Evolutionary conservation across 2,888 invertebrate genomes (phyloP).

Genomic region (Tetragonisca angustula): DNA sequence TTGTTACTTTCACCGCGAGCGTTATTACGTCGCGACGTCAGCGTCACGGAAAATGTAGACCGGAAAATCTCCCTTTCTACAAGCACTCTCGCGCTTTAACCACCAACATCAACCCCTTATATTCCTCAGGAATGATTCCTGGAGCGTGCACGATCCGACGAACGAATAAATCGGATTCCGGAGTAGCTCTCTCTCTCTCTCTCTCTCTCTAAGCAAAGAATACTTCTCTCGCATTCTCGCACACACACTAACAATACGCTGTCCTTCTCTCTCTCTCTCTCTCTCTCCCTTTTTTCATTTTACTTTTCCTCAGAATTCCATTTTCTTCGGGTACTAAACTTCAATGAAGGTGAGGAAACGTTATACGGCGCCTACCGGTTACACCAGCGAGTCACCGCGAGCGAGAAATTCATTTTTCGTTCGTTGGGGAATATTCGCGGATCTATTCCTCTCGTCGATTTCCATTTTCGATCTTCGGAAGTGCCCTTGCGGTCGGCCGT

Average conservation of each 20-base stretch:
- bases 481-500: too few relatives aligned
- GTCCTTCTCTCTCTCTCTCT: background rate
- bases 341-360: background rate
- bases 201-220: slow-evolving; percentile 14
- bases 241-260: background rate
- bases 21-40: slow-evolving; percentile 23
- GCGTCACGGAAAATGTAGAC: slow-evolving; percentile 44
- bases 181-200: background rate
- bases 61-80: slow-evolving; percentile 53
- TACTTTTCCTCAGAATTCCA: slow-evolving; percentile 49
- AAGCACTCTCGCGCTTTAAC: slow-evolving; percentile 34
- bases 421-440: background rate
- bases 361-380: background rate
- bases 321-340: slow-evolving; percentile 36
- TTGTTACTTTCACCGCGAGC: slow-evolving; percentile 38
- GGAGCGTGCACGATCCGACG: slow-evolving; percentile 53
- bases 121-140: slow-evolving; percentile 59
- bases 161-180: slow-evolving; percentile 66
- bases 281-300: background rate
- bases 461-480: background rate
- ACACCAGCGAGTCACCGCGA: background rate
- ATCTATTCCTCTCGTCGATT: background rate
- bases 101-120: background rate
- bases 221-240: slow-evolving; percentile 3
- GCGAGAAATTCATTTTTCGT: background rate